phyloP scores from a whole-genome alignment of 2,113 vertebrate species.

The Peromyscus californicus region DNA sequence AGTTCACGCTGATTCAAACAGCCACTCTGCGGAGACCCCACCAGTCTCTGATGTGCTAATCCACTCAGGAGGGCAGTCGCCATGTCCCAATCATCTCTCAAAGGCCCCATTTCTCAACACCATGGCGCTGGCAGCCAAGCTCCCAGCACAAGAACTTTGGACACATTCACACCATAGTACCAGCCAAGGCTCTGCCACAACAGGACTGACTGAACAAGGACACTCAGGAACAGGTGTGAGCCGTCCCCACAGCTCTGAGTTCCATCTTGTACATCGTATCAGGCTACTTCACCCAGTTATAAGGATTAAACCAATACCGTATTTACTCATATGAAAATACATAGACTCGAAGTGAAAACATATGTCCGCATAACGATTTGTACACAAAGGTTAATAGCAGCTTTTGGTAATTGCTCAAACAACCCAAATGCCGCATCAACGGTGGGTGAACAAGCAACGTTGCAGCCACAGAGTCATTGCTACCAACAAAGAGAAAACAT shows the following conservation, averaged over 20 bases:
- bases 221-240: background rate
- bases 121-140: background rate
- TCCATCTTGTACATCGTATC: background rate
- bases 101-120: background rate
- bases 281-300: background rate
- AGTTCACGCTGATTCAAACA: background rate
- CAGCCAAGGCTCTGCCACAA: background rate
- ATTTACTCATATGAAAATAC: conserved; percentile 21
- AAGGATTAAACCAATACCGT: conserved; percentile 25
- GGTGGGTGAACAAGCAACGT: background rate
- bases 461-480: fast-evolving
- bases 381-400: background rate
- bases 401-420: background rate
- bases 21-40: background rate
- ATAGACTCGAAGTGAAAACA: conserved; percentile 27
- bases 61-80: background rate
- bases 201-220: fast-evolving
- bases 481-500: background rate
- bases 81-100: background rate
- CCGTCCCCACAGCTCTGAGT: background rate
- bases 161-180: background rate
- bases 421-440: background rate
- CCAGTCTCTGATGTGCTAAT: background rate
- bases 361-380: background rate
- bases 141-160: background rate